Evolutionary conservation across 2,797 vertebrate species (phyloP).

Genomic region (Onychomys leucogaster): DNA sequence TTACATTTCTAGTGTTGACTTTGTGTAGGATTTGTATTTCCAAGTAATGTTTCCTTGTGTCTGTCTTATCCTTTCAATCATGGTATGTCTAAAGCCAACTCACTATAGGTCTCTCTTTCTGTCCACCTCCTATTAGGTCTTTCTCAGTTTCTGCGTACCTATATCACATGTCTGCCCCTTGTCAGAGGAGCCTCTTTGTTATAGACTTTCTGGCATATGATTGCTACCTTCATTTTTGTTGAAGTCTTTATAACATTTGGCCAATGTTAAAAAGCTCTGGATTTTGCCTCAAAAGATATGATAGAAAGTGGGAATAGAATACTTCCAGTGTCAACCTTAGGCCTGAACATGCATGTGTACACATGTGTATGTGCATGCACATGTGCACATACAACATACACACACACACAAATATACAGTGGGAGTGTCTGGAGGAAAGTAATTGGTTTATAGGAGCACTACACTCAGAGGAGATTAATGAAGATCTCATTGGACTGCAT

Average conservation of each 20-base stretch:
- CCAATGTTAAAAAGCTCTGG: background rate
- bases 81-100: background rate
- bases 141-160: background rate
- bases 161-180: background rate
- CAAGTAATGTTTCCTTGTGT: background rate
- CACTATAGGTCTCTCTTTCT: background rate
- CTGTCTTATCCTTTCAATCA: background rate
- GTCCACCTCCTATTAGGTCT: background rate
- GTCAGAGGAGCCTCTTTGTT: background rate
- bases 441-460: background rate
- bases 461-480: background rate
- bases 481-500: background rate
- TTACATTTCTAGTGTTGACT: background rate
- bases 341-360: background rate
- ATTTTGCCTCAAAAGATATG: background rate
- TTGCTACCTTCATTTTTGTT: background rate
- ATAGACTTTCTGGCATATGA: background rate
- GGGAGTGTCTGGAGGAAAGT: background rate
- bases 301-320: background rate
- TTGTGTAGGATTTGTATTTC: background rate
- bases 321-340: background rate
- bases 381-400: background rate
- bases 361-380: background rate
- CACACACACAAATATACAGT: background rate
- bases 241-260: background rate